phyloP scores from a whole-genome alignment of 2,797 vertebrate genomes.

The Sus cebifrons region DNA sequence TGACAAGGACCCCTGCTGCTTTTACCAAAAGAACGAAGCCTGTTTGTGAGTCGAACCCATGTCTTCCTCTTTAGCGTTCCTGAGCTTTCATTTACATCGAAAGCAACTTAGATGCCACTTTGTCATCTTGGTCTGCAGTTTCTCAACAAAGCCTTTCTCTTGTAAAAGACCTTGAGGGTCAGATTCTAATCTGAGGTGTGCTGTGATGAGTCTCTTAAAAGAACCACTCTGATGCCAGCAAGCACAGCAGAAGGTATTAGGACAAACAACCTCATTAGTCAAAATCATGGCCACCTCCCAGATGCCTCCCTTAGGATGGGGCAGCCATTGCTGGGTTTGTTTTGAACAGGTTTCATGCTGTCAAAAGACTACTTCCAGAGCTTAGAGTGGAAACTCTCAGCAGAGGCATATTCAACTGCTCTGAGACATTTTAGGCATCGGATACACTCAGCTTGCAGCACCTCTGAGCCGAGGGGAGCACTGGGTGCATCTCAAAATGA shows the following conservation, averaged over 20 bases:
- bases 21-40: conserved; percentile 56
- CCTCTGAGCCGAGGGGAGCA: conserved; percentile 36
- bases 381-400: not conserved
- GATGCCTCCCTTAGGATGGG: not conserved
- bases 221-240: conserved; percentile 17
- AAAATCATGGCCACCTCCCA: conserved; percentile 58
- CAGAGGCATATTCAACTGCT: not conserved
- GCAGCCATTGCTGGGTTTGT: conserved; percentile 24
- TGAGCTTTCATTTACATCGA: conserved; percentile 79
- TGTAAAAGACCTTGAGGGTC: conserved; percentile 82
- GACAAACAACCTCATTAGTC: conserved; percentile 65
- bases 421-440: not conserved
- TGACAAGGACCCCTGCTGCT: conserved; percentile 56
- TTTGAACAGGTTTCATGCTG: conserved; percentile 43
- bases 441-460: not conserved
- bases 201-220: conserved; percentile 74
- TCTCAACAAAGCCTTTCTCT: conserved; percentile 71
- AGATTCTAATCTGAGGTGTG: conserved; percentile 81
- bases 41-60: conserved; percentile 69
- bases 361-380: not conserved
- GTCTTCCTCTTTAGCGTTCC: conserved; percentile 75
- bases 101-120: conserved; percentile 81
- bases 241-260: conserved; percentile 47
- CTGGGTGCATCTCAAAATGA: conserved; percentile 58
- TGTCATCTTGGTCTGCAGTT: conserved; percentile 70